These are phyloP conservation scores for Leuctra nigra DNA, from an alignment of 2,888 invertebrate genomes.

Conservation along the genomic window DNA sequence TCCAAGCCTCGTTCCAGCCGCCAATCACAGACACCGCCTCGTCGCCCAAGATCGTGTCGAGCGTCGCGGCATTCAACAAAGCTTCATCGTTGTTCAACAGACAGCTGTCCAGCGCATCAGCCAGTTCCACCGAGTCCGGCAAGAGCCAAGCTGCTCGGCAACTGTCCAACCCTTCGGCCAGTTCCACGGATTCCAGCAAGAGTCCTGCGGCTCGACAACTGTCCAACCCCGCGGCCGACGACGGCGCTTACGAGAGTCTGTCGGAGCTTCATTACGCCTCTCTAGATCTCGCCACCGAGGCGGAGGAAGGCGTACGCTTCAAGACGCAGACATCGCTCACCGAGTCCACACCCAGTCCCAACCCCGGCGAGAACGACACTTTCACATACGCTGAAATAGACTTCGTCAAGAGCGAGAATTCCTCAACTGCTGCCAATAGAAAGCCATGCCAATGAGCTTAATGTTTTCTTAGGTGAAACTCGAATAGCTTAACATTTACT, in stretches of 20 bases:
- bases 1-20: constrained; percentile 5
- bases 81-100: constrained; percentile 9
- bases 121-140: constrained; percentile 11
- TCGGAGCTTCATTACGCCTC: constrained; percentile 56
- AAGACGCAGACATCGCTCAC: constrained; percentile 31
- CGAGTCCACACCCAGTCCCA: constrained; percentile 33
- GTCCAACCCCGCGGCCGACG: neutral
- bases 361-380: constrained; percentile 34
- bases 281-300: constrained; percentile 48
- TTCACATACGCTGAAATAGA: constrained; percentile 75
- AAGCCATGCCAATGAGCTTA: constrained; percentile 16
- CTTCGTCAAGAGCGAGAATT: constrained; percentile 57
- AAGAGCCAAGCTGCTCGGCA: constrained; percentile 9
- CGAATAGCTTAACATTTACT: too few relatives aligned
- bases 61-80: neutral
- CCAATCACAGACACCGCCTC: neutral
- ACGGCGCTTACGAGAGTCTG: neutral
- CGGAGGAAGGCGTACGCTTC: constrained; percentile 32
- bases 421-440: constrained; percentile 14
- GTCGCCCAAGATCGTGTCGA: neutral
- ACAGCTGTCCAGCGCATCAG: constrained; percentile 12
- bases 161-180: constrained; percentile 5
- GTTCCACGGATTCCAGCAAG: neutral
- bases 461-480: neutral
- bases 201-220: neutral